phyloP scores from a whole-genome alignment of 2,888 invertebrate genomes.

The Tetropium fuscum region DNA sequence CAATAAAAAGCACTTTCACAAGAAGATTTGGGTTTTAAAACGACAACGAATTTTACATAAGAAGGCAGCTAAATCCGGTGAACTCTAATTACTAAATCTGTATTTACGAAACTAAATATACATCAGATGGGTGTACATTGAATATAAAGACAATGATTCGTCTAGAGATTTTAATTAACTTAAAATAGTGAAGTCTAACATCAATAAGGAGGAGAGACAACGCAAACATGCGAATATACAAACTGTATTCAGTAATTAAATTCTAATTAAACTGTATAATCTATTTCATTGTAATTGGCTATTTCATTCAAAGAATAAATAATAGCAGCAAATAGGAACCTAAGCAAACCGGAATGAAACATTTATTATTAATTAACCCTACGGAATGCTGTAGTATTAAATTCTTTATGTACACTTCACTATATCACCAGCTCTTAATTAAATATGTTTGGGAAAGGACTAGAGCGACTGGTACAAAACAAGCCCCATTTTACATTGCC shows the following conservation, averaged over 20 bases:
- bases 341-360: constrained; percentile 13
- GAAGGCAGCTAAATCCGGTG: background rate
- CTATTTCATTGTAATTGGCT: constrained; percentile 4
- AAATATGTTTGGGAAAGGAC: constrained; percentile 26
- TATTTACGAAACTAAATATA: constrained; percentile 11
- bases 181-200: constrained; percentile 11
- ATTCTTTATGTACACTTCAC: constrained; percentile 31
- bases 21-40: constrained; percentile 19
- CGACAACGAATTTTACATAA: constrained; percentile 12
- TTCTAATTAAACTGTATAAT: constrained; percentile 19
- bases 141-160: constrained; percentile 13
- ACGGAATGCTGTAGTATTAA: constrained; percentile 24
- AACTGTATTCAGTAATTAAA: constrained; percentile 10
- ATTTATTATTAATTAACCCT: constrained; percentile 27
- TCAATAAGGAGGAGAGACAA: constrained; percentile 5
- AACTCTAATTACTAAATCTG: constrained; percentile 11
- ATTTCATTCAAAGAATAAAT: constrained; percentile 22
- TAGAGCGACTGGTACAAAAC: constrained; percentile 11
- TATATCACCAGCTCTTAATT: constrained; percentile 30
- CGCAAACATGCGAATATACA: constrained; percentile 6
- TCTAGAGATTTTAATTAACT: constrained; percentile 8
- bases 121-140: constrained; percentile 1
- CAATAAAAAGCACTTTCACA: constrained; percentile 9
- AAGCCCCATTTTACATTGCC: constrained; percentile 15
- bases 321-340: constrained; percentile 9